Evolutionary conservation across 2,797 vertebrate species (phyloP), one percentile per base, ranked within the genome.

Genomic region (Lophotriccus pileatus): DNA sequence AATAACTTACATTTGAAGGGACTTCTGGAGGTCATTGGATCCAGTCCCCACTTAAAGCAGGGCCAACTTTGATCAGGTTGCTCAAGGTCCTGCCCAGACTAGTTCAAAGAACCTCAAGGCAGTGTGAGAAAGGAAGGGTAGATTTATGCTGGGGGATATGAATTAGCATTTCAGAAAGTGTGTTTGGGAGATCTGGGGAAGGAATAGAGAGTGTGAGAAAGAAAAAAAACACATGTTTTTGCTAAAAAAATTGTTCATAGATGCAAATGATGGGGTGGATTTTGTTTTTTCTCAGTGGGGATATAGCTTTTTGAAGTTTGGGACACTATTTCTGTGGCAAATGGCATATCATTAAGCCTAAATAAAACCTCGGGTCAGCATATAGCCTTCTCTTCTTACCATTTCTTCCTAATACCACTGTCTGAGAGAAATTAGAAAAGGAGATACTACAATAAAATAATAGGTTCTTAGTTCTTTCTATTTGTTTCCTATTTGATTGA

Each of bases 101-200:
- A 52, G 23, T 70, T 89, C 52, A 41, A 74, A 83, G 18, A 49
- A 74, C 11, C 19, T 30, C 25, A 75, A 87, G 36, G 15, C 6
- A 62, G 14, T 5, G 3, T 63, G 50, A 67, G 52, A 82, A 84
- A 84, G 41, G 11, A 87, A 69, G 87, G 11, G 37, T 15, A 46
- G 18, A 72, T 28, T 23, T 11, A 7, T 59, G 16, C 21, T 87
- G 18, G 8, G 30, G 7, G 23, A 64, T 53, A 87, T n/a, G 32
- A 78, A 52, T 55, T 67, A 77, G 30, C 36, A 49, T 89, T 90
- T 91, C 70, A 73, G 56, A 76, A 87, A 36, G 21, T 59, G 9
- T n/a, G 15, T 87, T 59, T 90, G 23, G 30, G 59, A 88, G 27
- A 75, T 6, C 2, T 16, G 20, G 21, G 36, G 25, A 82, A 79